A percentile compares a stretch with the other conserved stretches of the same genome.
Evolutionary conservation across 2,797 vertebrate genomes (phyloP).

Genomic region (Picus viridis): DNA sequence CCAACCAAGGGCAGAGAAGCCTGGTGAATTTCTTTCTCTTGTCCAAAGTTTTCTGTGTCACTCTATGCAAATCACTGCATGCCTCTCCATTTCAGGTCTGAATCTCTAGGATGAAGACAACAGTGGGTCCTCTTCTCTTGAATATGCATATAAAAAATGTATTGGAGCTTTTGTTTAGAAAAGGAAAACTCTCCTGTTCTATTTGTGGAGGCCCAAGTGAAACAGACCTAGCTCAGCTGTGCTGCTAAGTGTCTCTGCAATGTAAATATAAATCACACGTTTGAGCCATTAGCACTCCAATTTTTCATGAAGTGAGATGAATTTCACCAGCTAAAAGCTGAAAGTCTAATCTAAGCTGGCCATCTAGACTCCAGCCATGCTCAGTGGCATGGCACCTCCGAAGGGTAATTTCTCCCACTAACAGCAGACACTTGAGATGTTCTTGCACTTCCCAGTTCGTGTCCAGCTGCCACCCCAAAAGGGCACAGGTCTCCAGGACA

Average conservation of each 20-base stretch:
- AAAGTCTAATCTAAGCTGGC: neutral
- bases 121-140: neutral
- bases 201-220: neutral
- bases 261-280: neutral
- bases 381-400: neutral
- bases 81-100: neutral
- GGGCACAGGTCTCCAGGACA: neutral
- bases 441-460: neutral
- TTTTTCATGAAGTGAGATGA: constrained; percentile 1
- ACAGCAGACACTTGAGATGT: neutral
- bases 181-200: neutral
- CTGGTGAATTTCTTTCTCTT: neutral
- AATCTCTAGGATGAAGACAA: neutral
- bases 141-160: neutral
- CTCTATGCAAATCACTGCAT: neutral
- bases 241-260: neutral
- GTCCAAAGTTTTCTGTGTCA: neutral
- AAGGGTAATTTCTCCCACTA: neutral
- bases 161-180: neutral
- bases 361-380: neutral
- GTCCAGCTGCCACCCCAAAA: neutral
- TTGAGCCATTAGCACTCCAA: neutral
- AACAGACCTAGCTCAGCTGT: neutral
- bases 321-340: constrained; percentile 35
- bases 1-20: neutral